Evolutionary conservation across 2,113 vertebrate genomes (phyloP).

Genomic region (Zingel zingel): DNA sequence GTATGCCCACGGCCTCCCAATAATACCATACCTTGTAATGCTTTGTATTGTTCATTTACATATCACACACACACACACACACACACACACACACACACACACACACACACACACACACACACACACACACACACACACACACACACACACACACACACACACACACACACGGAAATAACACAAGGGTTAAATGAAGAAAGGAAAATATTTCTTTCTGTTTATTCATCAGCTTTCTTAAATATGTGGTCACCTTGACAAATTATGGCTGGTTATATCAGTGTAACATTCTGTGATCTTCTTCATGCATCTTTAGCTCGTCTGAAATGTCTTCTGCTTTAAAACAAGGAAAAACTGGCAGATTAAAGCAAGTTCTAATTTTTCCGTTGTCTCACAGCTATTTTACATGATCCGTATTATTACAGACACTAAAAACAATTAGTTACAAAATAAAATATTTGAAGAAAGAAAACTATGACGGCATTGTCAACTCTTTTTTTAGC

Average conservation of each 20-base stretch:
- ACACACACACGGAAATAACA: not conserved
- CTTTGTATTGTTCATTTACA: not conserved
- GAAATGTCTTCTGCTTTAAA: constrained; percentile 53
- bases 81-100: not conserved
- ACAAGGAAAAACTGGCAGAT: constrained; percentile 49
- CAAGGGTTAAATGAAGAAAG: constrained; percentile 63
- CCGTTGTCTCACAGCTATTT: constrained; percentile 25
- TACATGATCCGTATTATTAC: constrained; percentile 37
- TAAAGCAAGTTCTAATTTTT: constrained; percentile 38
- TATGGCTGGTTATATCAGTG: constrained; percentile 56
- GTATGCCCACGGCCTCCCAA: too few species aligned
- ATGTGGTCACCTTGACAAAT: constrained; percentile 50
- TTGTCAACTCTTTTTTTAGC: constrained; percentile 29
- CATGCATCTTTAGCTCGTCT: constrained; percentile 69
- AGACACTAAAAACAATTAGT: constrained; percentile 26
- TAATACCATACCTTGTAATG: not conserved
- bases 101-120: not conserved
- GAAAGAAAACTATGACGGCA: constrained; percentile 20
- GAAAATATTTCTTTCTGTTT: constrained; percentile 80
- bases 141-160: not conserved
- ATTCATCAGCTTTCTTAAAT: constrained; percentile 72
- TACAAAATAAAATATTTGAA: constrained; percentile 43
- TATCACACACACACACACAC: not conserved
- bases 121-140: not conserved
- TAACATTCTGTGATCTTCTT: constrained; percentile 58